Evolutionary conservation across 2,888 invertebrate species (phyloP).

Genomic region (Tholera decimalis): DNA sequence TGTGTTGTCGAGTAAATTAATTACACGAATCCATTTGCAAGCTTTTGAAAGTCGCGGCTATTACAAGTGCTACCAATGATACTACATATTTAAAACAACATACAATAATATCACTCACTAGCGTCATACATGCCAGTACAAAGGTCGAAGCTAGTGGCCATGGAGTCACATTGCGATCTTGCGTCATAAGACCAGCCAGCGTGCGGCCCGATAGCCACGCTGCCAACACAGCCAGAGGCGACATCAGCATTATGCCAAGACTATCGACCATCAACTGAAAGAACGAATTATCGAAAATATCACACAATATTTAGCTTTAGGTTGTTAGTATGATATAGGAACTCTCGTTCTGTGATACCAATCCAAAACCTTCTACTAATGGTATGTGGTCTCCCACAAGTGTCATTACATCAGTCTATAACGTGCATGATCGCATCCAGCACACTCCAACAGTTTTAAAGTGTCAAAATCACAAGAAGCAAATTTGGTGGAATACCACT

Average conservation of each 20-base stretch:
- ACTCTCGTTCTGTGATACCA: not conserved
- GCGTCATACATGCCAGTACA: slow-evolving; percentile 87
- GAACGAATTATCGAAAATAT: not conserved
- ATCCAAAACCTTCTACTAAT: no score
- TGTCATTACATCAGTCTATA: not conserved
- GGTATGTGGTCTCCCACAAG: no score
- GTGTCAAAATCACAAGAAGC: not conserved
- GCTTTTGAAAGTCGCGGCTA: not conserved
- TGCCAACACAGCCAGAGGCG: slow-evolving; percentile 85
- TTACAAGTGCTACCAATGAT: not conserved
- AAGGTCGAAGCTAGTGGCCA: slow-evolving; percentile 89
- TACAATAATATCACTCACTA: slow-evolving; percentile 74
- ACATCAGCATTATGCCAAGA: slow-evolving; percentile 88
- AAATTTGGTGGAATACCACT: not conserved
- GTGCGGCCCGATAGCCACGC: slow-evolving; percentile 87
- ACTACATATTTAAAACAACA: not conserved
- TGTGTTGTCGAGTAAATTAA: no score
- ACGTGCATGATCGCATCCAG: not conserved
- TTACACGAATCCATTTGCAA: no score
- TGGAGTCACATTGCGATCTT: slow-evolving; percentile 80
- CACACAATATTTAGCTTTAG: not conserved
- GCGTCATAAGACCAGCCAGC: slow-evolving; percentile 84
- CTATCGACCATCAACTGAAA: slow-evolving; percentile 86
- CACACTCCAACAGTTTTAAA: not conserved
- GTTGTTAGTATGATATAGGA: not conserved